phyloP scores from a whole-genome alignment of 2,888 invertebrate species.

The Dryadula phaetusa region DNA sequence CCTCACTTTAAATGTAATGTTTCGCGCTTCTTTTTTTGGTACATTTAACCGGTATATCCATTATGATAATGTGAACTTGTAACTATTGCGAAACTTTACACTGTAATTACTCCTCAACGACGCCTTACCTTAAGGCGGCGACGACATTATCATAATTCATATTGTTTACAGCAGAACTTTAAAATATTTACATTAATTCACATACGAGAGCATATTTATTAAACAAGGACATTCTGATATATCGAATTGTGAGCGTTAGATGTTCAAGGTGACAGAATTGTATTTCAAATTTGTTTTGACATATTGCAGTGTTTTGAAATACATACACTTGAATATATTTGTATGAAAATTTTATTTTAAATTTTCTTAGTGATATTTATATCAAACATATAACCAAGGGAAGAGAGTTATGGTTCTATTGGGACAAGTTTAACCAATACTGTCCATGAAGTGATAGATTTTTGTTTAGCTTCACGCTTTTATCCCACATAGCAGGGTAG shows the following conservation, averaged over 20 bases:
- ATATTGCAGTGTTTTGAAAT: constrained; percentile 4
- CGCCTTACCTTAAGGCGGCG: not conserved
- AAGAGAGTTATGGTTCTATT: no score
- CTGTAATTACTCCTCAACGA: not conserved
- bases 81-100: not conserved
- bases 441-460: no score
- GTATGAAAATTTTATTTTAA: no score
- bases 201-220: constrained; percentile 31
- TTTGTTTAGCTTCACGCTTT: no score
- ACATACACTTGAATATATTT: no score
- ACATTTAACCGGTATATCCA: not conserved
- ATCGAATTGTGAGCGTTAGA: constrained; percentile 29
- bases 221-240: constrained; percentile 33
- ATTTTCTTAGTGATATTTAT: not conserved
- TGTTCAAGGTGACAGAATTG: constrained; percentile 30
- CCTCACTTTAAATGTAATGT: no score
- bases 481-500: no score
- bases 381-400: no score
- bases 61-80: not conserved
- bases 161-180: constrained; percentile 13
- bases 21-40: no score
- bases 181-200: constrained; percentile 21
- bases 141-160: not conserved
- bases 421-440: no score
- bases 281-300: constrained; percentile 21